phyloP scores from a whole-genome alignment of 2,113 vertebrate species.

The Onychostoma macrolepis region DNA sequence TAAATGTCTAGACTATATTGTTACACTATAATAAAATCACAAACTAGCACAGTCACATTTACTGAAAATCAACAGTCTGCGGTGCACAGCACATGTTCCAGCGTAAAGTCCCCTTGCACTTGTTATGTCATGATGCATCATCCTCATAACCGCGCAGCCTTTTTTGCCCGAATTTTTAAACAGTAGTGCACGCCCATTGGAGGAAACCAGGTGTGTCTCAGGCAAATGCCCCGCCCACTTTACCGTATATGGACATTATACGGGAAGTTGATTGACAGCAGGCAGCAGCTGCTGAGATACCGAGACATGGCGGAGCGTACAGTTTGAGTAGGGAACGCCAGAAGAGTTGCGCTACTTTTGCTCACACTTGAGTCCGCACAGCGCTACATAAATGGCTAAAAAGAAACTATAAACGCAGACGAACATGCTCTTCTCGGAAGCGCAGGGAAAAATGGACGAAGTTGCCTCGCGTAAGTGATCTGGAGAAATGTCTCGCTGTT shows the following conservation, averaged over 20 bases:
- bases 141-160: not conserved
- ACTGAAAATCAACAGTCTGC: not conserved
- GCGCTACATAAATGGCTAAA: slow-evolving; percentile 59
- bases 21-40: not conserved
- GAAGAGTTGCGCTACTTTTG: slow-evolving; percentile 77
- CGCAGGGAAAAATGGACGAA: slow-evolving; percentile 60
- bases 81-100: not conserved
- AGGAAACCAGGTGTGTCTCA: slow-evolving; percentile 69
- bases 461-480: slow-evolving; percentile 71
- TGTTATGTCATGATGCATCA: not conserved
- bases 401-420: slow-evolving; percentile 58
- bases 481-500: slow-evolving; percentile 77
- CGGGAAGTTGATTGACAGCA: slow-evolving; percentile 78
- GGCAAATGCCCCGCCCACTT: slow-evolving; percentile 59
- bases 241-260: slow-evolving; percentile 73
- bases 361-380: slow-evolving; percentile 62
- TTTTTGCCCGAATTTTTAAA: not conserved
- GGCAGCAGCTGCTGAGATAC: slow-evolving; percentile 82
- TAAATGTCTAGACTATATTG: not conserved
- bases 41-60: not conserved
- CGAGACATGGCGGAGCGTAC: slow-evolving; percentile 83
- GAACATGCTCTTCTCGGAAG: slow-evolving; percentile 50
- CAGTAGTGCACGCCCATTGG: slow-evolving; percentile 70
- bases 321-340: slow-evolving; percentile 71
- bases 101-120: not conserved